Base-by-base conservation (phyloP, 2,888 invertebrate species). In the Drosophila conformis region DNA sequence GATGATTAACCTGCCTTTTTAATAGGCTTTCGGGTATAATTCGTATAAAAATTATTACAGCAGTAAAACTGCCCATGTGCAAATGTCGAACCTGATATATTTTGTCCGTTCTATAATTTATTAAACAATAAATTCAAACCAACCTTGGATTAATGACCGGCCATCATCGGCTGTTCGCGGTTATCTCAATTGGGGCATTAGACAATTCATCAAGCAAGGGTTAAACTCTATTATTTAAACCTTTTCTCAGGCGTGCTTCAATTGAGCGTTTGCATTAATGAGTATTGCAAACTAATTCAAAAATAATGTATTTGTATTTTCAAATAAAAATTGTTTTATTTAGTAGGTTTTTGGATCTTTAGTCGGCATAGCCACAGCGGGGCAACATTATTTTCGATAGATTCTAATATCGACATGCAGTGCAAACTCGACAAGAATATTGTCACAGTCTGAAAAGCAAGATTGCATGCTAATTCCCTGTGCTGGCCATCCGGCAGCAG, bases 401-500 rank as follows among this genome's bases (percentile, higher is more conserved):
- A 36, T 6, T 54, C 8, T 27, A 18, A 54, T 13, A 36, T 27
- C 2, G 15, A n/a, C 48, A n/a, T 57, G 31, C 59, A 40, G 40
- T 40, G 62, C 15, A 36, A 38, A 57, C 66, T 64, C 64, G 62
- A 68, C 72, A 61, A 49, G 61, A 33, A 63, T 75, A 64, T 56
- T 76, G 53, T 56, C 54, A 58, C 54, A 65, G 58, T 38, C 53
- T 38, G 48, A 15, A 38, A 53, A 56, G 31, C 61, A 68, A 61
- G 46, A 53, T 57, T 53, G 40, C 61, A 63, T 80, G 63, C 57
- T 66, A 72, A 81, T 78, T 77, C 56, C 11, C 27, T 56, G 57
- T 69, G 63, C 58, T 54, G 67, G 7, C 75, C 79, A 78, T 86
- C 83, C 72, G 82, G 82, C 70, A 52, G 53, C 2, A 52, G 11